Evolutionary conservation across 2,113 vertebrate genomes (phyloP).

Genomic region (Burhinus oedicnemus): DNA sequence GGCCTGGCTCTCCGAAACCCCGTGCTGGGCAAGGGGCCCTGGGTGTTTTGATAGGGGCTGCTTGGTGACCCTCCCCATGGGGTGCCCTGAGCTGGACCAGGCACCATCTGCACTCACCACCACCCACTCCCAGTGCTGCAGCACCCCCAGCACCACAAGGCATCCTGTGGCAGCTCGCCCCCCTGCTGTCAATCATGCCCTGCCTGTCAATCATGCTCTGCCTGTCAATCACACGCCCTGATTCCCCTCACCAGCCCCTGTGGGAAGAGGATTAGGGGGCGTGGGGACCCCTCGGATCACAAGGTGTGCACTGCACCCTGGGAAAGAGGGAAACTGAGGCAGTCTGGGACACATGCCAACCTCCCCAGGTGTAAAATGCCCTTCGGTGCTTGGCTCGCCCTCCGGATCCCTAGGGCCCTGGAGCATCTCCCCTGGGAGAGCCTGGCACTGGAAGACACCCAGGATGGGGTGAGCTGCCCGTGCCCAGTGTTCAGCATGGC

Average conservation of each 20-base stretch:
- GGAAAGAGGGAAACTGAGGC: not conserved
- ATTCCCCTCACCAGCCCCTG: not conserved
- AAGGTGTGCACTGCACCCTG: no score
- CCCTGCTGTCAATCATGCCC: not conserved
- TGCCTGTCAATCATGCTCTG: not conserved
- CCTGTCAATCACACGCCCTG: not conserved
- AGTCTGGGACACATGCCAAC: rapidly evolving
- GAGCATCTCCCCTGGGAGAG: not conserved
- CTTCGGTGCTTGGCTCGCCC: rapidly evolving
- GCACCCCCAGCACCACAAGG: not conserved
- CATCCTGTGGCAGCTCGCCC: not conserved
- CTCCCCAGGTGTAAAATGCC: not conserved
- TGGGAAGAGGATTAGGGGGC: not conserved
- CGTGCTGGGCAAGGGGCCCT: rapidly evolving
- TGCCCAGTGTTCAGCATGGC: not conserved
- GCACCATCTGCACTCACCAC: not conserved
- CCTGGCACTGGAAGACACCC: rapidly evolving
- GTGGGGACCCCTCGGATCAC: not conserved
- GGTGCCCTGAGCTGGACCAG: not conserved
- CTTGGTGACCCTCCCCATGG: rapidly evolving
- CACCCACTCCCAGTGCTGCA: rapidly evolving
- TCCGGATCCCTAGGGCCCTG: not conserved
- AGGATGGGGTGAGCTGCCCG: not conserved
- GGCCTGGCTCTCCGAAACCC: not conserved
- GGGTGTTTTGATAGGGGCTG: not conserved